These are phyloP conservation scores for Lamellibrachia columna DNA, from an alignment of 2,888 invertebrate genomes.

Conservation along the genomic window DNA sequence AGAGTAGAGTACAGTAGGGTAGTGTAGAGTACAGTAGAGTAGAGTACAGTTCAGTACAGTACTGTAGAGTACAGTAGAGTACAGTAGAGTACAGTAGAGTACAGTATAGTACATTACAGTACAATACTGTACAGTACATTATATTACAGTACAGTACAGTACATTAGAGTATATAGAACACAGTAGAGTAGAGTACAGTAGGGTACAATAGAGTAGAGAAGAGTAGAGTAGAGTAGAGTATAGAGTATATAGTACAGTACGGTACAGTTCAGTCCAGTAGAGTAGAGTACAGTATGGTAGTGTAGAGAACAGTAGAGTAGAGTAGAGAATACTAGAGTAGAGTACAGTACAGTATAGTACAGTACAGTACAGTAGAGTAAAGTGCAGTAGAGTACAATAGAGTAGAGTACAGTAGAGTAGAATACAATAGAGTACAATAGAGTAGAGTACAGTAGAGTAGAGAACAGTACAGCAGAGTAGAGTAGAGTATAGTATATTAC, in stretches of 20 bases:
- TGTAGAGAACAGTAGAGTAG: slow-evolving; percentile 38
- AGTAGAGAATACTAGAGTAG: slow-evolving; percentile 37
- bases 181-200: slow-evolving; percentile 29
- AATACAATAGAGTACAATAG: too few relatives aligned
- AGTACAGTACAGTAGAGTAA: slow-evolving; percentile 38
- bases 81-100: slow-evolving; percentile 25
- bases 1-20: slow-evolving; percentile 22
- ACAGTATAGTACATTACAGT: too few relatives aligned
- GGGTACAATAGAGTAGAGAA: background rate
- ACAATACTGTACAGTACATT: too few relatives aligned
- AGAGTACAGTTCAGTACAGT: slow-evolving; percentile 31
- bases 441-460: too few relatives aligned
- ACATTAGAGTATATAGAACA: too few relatives aligned
- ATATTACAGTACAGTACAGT: too few relatives aligned
- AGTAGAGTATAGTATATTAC: too few relatives aligned
- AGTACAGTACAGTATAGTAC: slow-evolving; percentile 36
- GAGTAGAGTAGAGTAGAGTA: slow-evolving; percentile 34
- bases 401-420: slow-evolving; percentile 38
- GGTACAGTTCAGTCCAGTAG: slow-evolving; percentile 35
- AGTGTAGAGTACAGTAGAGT: slow-evolving; percentile 34
- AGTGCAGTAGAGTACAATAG: slow-evolving; percentile 25
- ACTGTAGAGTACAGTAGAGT: slow-evolving; percentile 29
- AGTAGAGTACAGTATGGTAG: slow-evolving; percentile 37
- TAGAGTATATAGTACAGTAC: slow-evolving; percentile 29
- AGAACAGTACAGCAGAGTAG: too few relatives aligned